Conservation (phyloP, 1,140 invertebrate genomes). For the Leptinotarsa texana region DNA sequence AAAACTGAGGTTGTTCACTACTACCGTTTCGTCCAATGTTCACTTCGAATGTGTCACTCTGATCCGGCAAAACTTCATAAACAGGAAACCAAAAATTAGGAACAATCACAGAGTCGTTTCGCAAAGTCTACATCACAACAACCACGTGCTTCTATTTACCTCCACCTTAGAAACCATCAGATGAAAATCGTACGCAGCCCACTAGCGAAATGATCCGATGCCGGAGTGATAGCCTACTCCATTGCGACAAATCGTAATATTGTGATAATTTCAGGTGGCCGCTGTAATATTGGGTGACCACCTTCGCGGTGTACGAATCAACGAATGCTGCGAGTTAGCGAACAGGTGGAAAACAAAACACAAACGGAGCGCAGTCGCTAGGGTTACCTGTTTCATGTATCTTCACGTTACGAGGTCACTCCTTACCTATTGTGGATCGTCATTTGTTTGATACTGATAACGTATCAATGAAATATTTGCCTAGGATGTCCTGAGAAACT, state of each 20-base stretch:
- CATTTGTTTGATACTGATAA: neutral
- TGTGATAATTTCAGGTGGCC: conserved; percentile 7
- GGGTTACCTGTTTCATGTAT: conserved; percentile 31
- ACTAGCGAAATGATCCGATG: neutral
- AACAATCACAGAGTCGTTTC: neutral
- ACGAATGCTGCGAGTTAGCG: conserved; percentile 37
- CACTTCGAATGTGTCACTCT: neutral
- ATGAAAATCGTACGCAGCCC: neutral
- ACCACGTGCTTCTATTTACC: conserved; percentile 5
- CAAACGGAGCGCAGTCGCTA: conserved; percentile 35
- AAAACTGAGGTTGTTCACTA: neutral
- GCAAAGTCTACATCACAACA: neutral
- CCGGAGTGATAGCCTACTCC: neutral
- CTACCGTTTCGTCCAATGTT: neutral
- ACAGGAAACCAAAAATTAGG: conserved; percentile 6
- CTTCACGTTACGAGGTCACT: conserved; percentile 39
- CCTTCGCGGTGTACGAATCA: conserved; percentile 30
- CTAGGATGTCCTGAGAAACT: too few species aligned
- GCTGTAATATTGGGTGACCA: conserved; percentile 32
- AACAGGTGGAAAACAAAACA: conserved; percentile 35
- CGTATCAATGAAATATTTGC: too few species aligned
- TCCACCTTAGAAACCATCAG: neutral
- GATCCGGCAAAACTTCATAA: neutral
- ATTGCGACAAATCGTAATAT: neutral
- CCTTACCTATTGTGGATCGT: conserved; percentile 35